A percentile compares a stretch with the other conserved stretches of the same genome.
These are phyloP conservation scores for Agrilus planipennis DNA, from an alignment of 1,140 invertebrate species.

Conservation along the genomic window DNA sequence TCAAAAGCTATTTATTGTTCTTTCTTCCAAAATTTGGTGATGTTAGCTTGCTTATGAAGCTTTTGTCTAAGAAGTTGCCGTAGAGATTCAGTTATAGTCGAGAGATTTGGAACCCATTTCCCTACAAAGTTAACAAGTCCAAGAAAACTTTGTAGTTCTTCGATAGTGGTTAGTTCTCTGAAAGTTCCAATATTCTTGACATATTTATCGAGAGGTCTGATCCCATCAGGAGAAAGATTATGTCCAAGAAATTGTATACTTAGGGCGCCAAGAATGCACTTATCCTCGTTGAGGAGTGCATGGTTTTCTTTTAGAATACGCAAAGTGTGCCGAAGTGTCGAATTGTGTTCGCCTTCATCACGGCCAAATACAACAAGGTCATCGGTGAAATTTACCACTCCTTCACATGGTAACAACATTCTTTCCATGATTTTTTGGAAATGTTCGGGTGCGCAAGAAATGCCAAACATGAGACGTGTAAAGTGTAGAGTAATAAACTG, in stretches of 20 bases:
- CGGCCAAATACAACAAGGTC: constrained; percentile 12
- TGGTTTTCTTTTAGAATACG: too few relatives aligned
- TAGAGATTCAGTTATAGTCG: constrained; percentile 22
- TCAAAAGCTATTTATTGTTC: neutral
- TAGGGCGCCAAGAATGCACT: constrained; percentile 14
- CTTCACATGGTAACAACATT: too few relatives aligned
- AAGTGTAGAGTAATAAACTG: too few relatives aligned
- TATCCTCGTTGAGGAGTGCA: constrained; percentile 17
- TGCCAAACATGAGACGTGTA: too few relatives aligned
- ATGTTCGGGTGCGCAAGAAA: too few relatives aligned
- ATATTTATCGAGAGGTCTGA: too few relatives aligned
- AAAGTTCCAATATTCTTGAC: too few relatives aligned
- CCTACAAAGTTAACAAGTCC: too few relatives aligned
- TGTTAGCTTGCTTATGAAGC: constrained; percentile 8
- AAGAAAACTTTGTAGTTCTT: too few relatives aligned
- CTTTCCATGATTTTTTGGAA: too few relatives aligned
- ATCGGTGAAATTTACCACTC: constrained; percentile 13
- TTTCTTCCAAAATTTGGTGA: constrained; percentile 2
- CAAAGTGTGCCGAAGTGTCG: constrained; percentile 1
- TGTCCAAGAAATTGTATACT: constrained; percentile 2
- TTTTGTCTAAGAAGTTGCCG: constrained; percentile 16
- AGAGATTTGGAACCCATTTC: constrained; percentile 27
- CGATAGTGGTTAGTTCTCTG: too few relatives aligned
- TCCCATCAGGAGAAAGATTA: too few relatives aligned
- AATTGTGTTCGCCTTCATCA: constrained; percentile 7